phyloP scores from a whole-genome alignment of 2,797 vertebrate species.

The Xiphophorus birchmanni region DNA sequence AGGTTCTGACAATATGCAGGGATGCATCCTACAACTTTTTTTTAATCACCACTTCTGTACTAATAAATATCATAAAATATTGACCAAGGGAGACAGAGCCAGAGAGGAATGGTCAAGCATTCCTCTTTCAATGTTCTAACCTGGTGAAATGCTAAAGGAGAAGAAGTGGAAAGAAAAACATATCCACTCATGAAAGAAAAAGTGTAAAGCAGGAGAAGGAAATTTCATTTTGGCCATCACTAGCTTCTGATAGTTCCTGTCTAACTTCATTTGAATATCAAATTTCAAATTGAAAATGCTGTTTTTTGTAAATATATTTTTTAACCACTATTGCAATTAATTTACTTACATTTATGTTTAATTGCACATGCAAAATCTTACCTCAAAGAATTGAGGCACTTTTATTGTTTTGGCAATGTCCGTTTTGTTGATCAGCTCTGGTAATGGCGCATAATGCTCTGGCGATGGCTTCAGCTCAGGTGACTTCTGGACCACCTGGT shows the following conservation, averaged over 20 bases:
- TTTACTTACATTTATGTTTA: not conserved
- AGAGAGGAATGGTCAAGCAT: not conserved
- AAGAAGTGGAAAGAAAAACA: not conserved
- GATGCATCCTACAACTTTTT: not conserved
- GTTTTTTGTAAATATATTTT: not conserved
- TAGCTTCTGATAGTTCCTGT: not conserved
- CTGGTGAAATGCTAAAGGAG: not conserved
- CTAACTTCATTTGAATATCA: not conserved
- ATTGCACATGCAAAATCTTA: slow-evolving; percentile 65
- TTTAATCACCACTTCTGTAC: not conserved
- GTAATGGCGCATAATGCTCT: slow-evolving; percentile 80
- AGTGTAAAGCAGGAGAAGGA: not conserved
- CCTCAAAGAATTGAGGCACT: slow-evolving; percentile 84
- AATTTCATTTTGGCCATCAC: not conserved
- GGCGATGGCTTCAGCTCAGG: slow-evolving; percentile 87
- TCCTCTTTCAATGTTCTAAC: not conserved
- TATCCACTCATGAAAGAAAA: not conserved
- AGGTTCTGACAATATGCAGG: not conserved
- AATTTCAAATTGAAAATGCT: not conserved
- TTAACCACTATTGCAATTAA: not conserved
- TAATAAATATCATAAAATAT: slow-evolving; percentile 2
- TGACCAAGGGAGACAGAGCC: not conserved
- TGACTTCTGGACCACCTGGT: slow-evolving; percentile 87
- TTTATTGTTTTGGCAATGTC: slow-evolving; percentile 82
- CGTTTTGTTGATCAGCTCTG: slow-evolving; percentile 80